Conservation (phyloP, 2,113 vertebrate genomes). For the Phrynocephalus versicolor region DNA sequence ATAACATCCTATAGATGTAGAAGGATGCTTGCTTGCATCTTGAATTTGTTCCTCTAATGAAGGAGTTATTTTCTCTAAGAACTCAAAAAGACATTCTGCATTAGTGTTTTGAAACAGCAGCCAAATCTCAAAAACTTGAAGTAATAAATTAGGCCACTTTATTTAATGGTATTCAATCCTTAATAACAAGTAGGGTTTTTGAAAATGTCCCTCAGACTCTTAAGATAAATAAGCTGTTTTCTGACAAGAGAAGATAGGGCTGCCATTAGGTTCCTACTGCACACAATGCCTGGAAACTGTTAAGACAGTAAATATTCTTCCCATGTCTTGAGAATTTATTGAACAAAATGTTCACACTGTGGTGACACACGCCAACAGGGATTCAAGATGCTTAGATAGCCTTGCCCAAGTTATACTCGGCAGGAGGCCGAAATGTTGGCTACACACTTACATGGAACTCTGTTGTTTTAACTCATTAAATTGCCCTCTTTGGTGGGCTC, state of each 20-base stretch:
- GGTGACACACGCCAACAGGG: constrained; percentile 62
- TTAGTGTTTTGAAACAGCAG: neutral
- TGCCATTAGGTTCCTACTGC: constrained; percentile 38
- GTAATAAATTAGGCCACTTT: constrained; percentile 43
- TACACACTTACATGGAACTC: constrained; percentile 54
- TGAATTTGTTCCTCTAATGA: neutral
- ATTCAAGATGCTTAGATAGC: constrained; percentile 65
- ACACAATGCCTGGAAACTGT: constrained; percentile 47
- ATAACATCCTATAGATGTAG: neutral
- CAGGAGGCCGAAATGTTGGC: constrained; percentile 61
- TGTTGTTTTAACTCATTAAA: constrained; percentile 65
- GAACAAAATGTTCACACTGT: constrained; percentile 67
- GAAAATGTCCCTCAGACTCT: constrained; percentile 1
- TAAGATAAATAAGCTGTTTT: constrained; percentile 7
- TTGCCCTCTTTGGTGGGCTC: constrained; percentile 63
- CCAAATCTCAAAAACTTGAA: neutral
- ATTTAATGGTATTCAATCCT: constrained; percentile 42
- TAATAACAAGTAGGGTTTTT: constrained; percentile 17
- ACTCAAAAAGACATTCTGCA: constrained; percentile 24
- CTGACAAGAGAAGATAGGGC: constrained; percentile 41
- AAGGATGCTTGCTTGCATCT: neutral
- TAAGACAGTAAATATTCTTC: constrained; percentile 57
- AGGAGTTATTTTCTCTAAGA: constrained; percentile 22
- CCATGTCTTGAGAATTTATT: constrained; percentile 62
- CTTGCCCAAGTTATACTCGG: constrained; percentile 60